phyloP scores from a whole-genome alignment of 2,888 invertebrate genomes.

The Parnassius apollo region DNA sequence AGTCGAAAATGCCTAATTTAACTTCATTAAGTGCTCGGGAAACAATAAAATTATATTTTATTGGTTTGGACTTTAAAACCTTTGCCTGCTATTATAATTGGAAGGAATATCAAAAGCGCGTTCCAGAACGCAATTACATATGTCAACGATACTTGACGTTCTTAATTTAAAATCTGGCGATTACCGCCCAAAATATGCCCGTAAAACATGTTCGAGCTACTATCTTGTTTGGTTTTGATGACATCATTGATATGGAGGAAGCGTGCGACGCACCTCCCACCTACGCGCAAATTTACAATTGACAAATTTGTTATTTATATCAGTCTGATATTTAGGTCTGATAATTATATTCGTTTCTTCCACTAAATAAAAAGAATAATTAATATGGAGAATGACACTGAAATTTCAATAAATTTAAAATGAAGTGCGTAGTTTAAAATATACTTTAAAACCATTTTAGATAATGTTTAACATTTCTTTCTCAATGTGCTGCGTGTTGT shows the following conservation, averaged over 20 bases:
- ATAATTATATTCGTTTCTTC: neutral
- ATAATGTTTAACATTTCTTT: too few relatives aligned
- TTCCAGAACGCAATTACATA: constrained; percentile 40
- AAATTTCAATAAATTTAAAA: too few relatives aligned
- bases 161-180: constrained; percentile 21
- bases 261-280: neutral
- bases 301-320: neutral
- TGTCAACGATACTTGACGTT: constrained; percentile 27
- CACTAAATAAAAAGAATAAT: too few relatives aligned
- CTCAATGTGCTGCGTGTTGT: too few relatives aligned
- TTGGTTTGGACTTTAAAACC: constrained; percentile 34
- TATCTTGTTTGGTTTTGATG: constrained; percentile 15
- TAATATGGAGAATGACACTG: too few relatives aligned
- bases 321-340: neutral
- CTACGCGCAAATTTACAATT: neutral
- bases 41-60: constrained; percentile 73
- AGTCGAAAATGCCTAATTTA: constrained; percentile 72
- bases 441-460: too few relatives aligned
- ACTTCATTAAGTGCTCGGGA: constrained; percentile 71
- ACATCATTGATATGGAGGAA: constrained; percentile 4
- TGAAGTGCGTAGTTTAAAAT: too few relatives aligned
- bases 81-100: constrained; percentile 26
- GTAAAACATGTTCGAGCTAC: constrained; percentile 24
- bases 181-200: constrained; percentile 7
- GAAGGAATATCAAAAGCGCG: constrained; percentile 39